phyloP scores from a whole-genome alignment of 2,888 invertebrate species.

The Spisula solida region DNA sequence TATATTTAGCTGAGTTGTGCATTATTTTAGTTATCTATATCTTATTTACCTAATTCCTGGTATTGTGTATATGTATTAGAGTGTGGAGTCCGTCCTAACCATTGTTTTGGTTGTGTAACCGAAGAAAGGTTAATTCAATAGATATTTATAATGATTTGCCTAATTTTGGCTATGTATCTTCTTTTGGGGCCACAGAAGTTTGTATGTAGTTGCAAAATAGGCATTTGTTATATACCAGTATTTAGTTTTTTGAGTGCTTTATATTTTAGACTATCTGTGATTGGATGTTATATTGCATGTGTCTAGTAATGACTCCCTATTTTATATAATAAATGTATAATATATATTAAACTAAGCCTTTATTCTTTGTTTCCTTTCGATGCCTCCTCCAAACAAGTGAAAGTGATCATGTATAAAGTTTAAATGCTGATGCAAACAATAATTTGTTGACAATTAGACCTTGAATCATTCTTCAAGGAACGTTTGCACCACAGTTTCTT shows the following conservation, averaged over 20 bases:
- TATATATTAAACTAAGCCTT: conserved; percentile 21
- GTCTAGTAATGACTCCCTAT: conserved; percentile 32
- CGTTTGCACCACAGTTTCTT: too few species aligned
- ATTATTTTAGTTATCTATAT: conserved; percentile 36
- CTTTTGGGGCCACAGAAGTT: conserved; percentile 27
- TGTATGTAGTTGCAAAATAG: conserved; percentile 14
- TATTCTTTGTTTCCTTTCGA: not conserved
- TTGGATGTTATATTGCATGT: conserved; percentile 6
- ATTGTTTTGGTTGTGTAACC: not conserved
- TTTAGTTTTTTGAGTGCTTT: conserved; percentile 28
- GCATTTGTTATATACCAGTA: not conserved
- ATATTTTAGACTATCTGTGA: conserved; percentile 23
- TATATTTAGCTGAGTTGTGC: conserved; percentile 39
- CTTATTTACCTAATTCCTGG: not conserved
- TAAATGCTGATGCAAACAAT: too few species aligned
- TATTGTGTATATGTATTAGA: not conserved
- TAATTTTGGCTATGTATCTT: conserved; percentile 14
- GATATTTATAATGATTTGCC: not conserved
- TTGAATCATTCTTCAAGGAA: too few species aligned
- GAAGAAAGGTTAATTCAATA: not conserved
- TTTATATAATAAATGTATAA: conserved; percentile 52
- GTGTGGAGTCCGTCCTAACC: conserved; percentile 31
- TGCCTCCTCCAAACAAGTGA: not conserved
- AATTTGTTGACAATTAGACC: too few species aligned
- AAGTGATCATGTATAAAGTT: too few species aligned